Conservation (phyloP, 2,888 invertebrate species). For the Minunthozetes semirufus region DNA sequence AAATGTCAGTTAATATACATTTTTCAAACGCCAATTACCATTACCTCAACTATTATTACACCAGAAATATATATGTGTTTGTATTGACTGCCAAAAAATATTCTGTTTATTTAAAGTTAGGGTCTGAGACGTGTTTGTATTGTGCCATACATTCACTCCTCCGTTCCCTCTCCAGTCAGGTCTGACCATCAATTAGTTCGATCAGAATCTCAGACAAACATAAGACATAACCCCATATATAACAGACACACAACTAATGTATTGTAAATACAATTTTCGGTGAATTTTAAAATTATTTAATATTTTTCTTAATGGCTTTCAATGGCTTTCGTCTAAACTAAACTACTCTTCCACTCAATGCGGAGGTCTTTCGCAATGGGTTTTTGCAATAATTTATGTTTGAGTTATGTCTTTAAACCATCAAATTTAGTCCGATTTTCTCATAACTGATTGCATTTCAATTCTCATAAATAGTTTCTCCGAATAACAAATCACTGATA, state of each 20-base stretch:
- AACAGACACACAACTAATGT: neutral
- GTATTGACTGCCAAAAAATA: neutral
- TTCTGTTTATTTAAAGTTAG: neutral
- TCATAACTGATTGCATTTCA: neutral
- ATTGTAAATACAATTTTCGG: neutral
- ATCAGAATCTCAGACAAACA: neutral
- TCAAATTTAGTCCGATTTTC: neutral
- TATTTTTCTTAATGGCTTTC: neutral
- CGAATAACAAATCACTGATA: neutral
- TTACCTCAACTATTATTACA: neutral
- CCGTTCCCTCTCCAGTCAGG: neutral
- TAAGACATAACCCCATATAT: neutral
- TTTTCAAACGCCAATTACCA: neutral
- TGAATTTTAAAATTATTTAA: neutral
- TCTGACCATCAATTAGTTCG: neutral
- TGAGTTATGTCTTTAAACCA: neutral
- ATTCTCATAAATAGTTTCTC: neutral
- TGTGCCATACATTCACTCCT: neutral
- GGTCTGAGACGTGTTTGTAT: slow-evolving; percentile 3
- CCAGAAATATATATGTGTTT: neutral
- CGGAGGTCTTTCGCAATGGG: neutral
- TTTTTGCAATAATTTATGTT: neutral
- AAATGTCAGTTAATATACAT: slow-evolving; percentile 13
- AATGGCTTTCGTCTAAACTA: neutral
- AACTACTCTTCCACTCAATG: neutral